Evolutionary conservation across 2,888 invertebrate species (phyloP).

Genomic region (Erebia palarica): DNA sequence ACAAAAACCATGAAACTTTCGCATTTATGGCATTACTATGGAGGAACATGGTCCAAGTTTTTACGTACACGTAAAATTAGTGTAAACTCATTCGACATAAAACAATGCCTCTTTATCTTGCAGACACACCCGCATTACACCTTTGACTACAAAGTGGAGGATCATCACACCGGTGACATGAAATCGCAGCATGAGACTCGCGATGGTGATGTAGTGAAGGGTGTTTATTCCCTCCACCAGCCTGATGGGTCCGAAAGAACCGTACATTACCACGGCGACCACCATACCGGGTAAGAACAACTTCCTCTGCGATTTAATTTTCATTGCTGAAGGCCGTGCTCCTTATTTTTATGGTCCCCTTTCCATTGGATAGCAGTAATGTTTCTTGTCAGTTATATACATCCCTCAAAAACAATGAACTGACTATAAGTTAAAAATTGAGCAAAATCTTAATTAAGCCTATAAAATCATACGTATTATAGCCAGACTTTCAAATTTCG

Average conservation of each 20-base stretch:
- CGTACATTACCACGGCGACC: slow-evolving; percentile 76
- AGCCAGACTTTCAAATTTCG: too few species aligned
- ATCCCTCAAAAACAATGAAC: too few species aligned
- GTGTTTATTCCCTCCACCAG: slow-evolving; percentile 74
- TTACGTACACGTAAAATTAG: too few species aligned
- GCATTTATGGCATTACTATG: too few species aligned
- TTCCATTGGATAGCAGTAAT: too few species aligned
- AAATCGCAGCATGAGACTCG: slow-evolving; percentile 73
- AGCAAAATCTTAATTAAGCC: too few species aligned
- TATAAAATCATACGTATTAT: too few species aligned
- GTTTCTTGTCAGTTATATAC: too few species aligned
- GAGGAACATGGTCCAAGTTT: too few species aligned
- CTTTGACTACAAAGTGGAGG: slow-evolving; percentile 54
- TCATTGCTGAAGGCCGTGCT: not conserved
- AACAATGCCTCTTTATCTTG: not conserved
- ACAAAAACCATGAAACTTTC: too few species aligned
- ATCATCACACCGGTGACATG: slow-evolving; percentile 78
- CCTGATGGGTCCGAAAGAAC: slow-evolving; percentile 73
- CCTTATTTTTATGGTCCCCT: too few species aligned
- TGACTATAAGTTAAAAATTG: too few species aligned
- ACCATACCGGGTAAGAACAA: slow-evolving; percentile 55
- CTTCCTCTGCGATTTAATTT: not conserved
- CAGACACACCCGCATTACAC: slow-evolving; percentile 48
- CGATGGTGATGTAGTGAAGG: slow-evolving; percentile 67
- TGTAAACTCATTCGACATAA: not conserved